phyloP scores from a whole-genome alignment of 2,113 vertebrate genomes.

The Hemichromis elongatus region DNA sequence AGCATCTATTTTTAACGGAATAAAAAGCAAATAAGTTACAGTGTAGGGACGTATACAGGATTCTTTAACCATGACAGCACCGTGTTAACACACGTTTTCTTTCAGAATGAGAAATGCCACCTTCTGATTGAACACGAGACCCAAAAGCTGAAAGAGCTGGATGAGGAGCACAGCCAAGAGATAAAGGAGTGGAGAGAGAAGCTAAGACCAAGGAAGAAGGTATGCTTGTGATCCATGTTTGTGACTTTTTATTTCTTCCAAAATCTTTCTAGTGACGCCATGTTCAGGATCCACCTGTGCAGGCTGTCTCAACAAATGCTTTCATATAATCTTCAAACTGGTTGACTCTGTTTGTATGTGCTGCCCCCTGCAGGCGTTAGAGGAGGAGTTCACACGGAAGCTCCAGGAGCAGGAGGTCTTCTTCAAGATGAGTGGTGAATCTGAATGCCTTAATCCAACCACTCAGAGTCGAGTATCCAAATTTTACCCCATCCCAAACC shows the following conservation, averaged over 20 bases:
- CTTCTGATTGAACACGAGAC: slow-evolving; percentile 96
- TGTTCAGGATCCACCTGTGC: neutral
- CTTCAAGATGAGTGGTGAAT: slow-evolving; percentile 98
- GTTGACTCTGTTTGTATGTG: slow-evolving; percentile 20
- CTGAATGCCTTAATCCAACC: slow-evolving; percentile 97
- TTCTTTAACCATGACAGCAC: neutral
- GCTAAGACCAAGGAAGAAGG: slow-evolving; percentile 95
- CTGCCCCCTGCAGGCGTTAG: slow-evolving; percentile 81
- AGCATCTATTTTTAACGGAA: neutral
- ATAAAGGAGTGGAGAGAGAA: slow-evolving; percentile 97
- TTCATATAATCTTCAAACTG: neutral
- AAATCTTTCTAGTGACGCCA: neutral
- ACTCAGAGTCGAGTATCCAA: slow-evolving; percentile 96
- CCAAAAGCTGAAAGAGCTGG: slow-evolving; percentile 96
- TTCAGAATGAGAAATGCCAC: slow-evolving; percentile 98
- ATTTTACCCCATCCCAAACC: slow-evolving; percentile 93
- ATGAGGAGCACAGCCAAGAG: slow-evolving; percentile 93
- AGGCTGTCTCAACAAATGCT: neutral
- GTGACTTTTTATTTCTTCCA: neutral
- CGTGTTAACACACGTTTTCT: slow-evolving; percentile 7
- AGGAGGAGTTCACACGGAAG: slow-evolving; percentile 97
- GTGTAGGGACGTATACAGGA: neutral
- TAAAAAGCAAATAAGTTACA: neutral
- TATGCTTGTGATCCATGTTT: slow-evolving; percentile 29
- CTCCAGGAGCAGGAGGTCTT: slow-evolving; percentile 98